Base-by-base conservation (phyloP, 2,888 invertebrate species). In the Standfussiana lucernea region DNA sequence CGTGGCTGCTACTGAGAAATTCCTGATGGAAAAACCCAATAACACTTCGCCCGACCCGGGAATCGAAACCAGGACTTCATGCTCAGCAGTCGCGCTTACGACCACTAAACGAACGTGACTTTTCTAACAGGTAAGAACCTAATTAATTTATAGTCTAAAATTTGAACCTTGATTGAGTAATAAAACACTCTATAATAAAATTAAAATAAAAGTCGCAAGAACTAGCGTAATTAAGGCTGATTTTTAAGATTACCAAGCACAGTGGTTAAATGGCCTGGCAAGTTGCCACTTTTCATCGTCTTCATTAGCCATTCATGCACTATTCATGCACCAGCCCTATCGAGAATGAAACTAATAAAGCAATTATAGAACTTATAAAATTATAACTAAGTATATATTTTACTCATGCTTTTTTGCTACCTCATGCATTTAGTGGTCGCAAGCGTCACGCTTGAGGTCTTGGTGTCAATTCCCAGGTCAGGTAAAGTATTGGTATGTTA, bases 231-330 rank as follows among this genome's bases (percentile, higher is more conserved):
- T 45, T 42, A 62, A 42, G 18, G 11, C 24, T 42, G 28, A 42
- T 75, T 77, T 75, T 45, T 32, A 50, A 37, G 42, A 53, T 75
- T 28, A 77, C 53, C 35, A 77, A 64, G 35, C 50, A 35, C 42
- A 37, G 24, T 45, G 21, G 21, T 0, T 37, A 35, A 73, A 74
- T 28, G 35, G 8, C 45, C 32, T 71, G 61, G 72, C 42, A 45
- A 28, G 7, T 71, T 53, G 42, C 59, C 80, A 80, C 15, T 62
- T 62, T 62, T 21, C 24, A 50, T 61, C 10, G 42, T 50, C 35
- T 79, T 70, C 42, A 50, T 50, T 40, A 50, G 11, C 42, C 6
- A 61, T 70, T 77, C 67, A 79, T 47, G 7, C 8, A n/a, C 40
- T 2, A 59, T 68, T 77, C 64, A 65, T 47, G 11, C 11, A 24